A percentile compares a stretch with the other conserved stretches of the same genome.
Evolutionary conservation across 1,140 invertebrate genomes (phyloP).

Genomic region (Drusus annulatus): DNA sequence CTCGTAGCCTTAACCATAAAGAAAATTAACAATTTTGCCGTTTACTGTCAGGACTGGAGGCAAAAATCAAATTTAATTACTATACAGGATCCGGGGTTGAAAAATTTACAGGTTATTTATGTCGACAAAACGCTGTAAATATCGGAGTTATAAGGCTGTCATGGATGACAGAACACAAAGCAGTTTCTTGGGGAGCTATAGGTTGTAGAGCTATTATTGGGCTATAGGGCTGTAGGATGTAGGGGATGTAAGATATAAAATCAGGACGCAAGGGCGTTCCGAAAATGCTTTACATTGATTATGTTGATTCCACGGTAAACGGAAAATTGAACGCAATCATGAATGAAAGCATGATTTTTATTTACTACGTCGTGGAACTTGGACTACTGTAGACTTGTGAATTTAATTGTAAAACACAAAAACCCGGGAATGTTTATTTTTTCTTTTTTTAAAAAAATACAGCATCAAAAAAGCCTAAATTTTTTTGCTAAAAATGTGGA

Average conservation of each 20-base stretch:
- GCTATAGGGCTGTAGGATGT: too few relatives aligned
- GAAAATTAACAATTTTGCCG: constrained; percentile 55
- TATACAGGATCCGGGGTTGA: constrained; percentile 55
- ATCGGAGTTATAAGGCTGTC: constrained; percentile 48
- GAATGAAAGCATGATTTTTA: background rate
- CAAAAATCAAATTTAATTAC: constrained; percentile 59
- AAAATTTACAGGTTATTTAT: constrained; percentile 59
- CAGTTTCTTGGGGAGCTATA: background rate
- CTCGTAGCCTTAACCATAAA: too few relatives aligned
- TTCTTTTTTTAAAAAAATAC: too few relatives aligned
- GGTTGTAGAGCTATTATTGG: too few relatives aligned
- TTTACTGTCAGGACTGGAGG: constrained; percentile 41
- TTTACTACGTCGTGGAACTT: background rate
- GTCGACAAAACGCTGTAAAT: constrained; percentile 53
- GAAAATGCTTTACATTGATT: constrained; percentile 19
- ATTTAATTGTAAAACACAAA: too few relatives aligned
- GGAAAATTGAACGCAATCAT: constrained; percentile 37
- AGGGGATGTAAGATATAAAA: too few relatives aligned
- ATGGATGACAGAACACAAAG: background rate
- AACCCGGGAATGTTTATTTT: too few relatives aligned
- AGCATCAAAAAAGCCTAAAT: too few relatives aligned
- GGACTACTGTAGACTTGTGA: too few relatives aligned
- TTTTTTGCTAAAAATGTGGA: too few relatives aligned
- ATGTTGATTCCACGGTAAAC: constrained; percentile 3
- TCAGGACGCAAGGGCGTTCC: background rate